Evolutionary conservation across 64 coral and sea anemone species (phyloP), one percentile per base, ranked within the genome.

Genomic region (Platygyra sinensis): DNA sequence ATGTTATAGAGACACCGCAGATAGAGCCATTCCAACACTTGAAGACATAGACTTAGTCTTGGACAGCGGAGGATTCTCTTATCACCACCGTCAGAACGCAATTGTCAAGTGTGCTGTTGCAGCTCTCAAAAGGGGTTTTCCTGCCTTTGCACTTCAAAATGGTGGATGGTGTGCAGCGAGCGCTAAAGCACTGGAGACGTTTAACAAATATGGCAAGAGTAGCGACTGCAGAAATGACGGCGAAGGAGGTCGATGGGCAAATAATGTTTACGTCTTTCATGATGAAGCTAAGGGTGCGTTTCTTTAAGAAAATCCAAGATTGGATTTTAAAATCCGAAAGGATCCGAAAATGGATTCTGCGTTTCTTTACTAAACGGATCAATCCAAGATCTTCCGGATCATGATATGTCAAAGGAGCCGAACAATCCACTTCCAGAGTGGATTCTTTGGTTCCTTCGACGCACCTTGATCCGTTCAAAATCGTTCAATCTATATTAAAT

Each of bases 231-330:
- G 0, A 9, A 30, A 24, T 15, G 81, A 78, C 50, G 90, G 94
- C 50, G 59, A 55, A 92, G 94, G 94, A 84, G 90, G 87, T 15
- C 52, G 32, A 33, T 86, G 32, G 73, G 90, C 90, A 14, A 96
- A 89, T 20, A 46, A 89, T 25, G 87, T 96, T 62, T 96, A 96
- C 65, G 22, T 75, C 33, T 69, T 94, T 30, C 19, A 55, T 60
- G 16, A 71, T 75, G 15, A 57, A 57, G 54, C 10, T 14, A 16
- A 57, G 0, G 2, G 54, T 57, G 3, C 14, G 54, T 57, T 57
- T 13, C 1, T 57, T 57, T n/a, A n/a, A n/a, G n/a, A n/a, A n/a
- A n/a, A n/a, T n/a, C n/a, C n/a, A n/a, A n/a, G n/a, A n/a, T n/a
- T n/a, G n/a, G n/a, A n/a, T n/a, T n/a, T n/a, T n/a, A n/a, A n/a